phyloP scores from a whole-genome alignment of 2,113 vertebrate species.

The Campylomormyrus tamandua region DNA sequence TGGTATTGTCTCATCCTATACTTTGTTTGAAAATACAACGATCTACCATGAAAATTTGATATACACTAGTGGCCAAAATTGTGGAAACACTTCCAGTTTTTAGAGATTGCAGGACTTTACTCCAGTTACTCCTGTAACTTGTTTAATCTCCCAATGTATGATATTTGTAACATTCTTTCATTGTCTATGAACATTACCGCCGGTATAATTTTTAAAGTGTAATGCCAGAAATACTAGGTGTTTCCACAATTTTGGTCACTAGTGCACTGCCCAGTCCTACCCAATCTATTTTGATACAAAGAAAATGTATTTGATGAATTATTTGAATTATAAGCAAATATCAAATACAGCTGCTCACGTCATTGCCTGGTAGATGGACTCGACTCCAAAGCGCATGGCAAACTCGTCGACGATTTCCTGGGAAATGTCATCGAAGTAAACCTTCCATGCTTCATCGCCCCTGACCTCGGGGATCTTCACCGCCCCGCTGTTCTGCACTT shows the following conservation, averaged over 20 bases:
- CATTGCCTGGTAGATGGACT: constrained; percentile 98
- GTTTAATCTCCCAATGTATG: too few species aligned
- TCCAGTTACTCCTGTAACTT: too few species aligned
- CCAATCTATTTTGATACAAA: not conserved
- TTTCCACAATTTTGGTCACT: not conserved
- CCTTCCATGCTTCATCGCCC: constrained; percentile 96
- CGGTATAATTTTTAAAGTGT: not conserved
- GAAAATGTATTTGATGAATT: not conserved
- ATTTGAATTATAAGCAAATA: not conserved
- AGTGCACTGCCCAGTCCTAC: not conserved
- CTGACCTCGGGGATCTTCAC: constrained; percentile 89
- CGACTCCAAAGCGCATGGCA: constrained; percentile 92
- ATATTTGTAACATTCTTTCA: too few species aligned
- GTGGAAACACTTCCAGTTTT: too few species aligned
- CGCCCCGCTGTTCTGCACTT: constrained; percentile 75
- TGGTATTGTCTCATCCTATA: not conserved
- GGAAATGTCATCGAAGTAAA: constrained; percentile 87
- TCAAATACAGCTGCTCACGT: constrained; percentile 68
- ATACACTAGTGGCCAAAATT: not conserved
- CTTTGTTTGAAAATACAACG: not conserved
- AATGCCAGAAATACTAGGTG: not conserved
- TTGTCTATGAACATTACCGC: not conserved
- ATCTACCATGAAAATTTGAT: not conserved
- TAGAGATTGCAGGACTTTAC: too few species aligned
- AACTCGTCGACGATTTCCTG: constrained; percentile 99